phyloP scores from a whole-genome alignment of 2,113 vertebrate genomes.

The Chiloscyllium plagiosum region DNA sequence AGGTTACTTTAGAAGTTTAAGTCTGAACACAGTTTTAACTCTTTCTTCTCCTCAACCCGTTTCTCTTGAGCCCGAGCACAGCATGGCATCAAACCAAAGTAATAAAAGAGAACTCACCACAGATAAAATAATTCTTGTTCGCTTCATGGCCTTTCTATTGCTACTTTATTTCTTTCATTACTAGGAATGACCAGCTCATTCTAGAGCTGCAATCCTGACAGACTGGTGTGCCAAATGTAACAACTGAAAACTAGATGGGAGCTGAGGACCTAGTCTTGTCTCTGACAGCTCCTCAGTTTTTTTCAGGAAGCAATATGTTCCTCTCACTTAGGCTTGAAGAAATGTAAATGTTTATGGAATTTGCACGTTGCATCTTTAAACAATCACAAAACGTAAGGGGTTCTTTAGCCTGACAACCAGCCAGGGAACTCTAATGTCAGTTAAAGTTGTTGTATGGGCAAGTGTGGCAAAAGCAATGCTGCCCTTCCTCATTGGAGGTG shows the following conservation, averaged over 20 bases:
- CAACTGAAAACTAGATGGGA: neutral
- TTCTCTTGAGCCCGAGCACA: too few relatives aligned
- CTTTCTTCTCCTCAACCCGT: too few relatives aligned
- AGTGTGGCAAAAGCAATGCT: neutral
- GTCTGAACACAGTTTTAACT: too few relatives aligned
- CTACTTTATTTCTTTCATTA: neutral
- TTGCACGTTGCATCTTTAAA: neutral
- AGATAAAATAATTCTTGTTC: neutral
- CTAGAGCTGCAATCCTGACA: neutral
- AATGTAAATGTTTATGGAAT: neutral
- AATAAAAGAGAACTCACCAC: neutral
- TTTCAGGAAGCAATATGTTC: neutral
- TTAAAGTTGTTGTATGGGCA: neutral
- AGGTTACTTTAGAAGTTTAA: too few relatives aligned
- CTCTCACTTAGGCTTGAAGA: neutral
- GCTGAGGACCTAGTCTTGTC: neutral
- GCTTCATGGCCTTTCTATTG: neutral
- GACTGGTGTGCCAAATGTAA: neutral
- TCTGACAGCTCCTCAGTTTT: neutral
- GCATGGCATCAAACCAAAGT: too few relatives aligned
- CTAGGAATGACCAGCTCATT: neutral
- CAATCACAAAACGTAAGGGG: neutral
- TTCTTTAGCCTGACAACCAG: neutral
- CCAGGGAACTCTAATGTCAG: neutral
- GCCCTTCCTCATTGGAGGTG: conserved; percentile 27